Evolutionary conservation across 2,888 invertebrate genomes (phyloP), one percentile per base, ranked within the genome.

Genomic region (Athalia circularis): DNA sequence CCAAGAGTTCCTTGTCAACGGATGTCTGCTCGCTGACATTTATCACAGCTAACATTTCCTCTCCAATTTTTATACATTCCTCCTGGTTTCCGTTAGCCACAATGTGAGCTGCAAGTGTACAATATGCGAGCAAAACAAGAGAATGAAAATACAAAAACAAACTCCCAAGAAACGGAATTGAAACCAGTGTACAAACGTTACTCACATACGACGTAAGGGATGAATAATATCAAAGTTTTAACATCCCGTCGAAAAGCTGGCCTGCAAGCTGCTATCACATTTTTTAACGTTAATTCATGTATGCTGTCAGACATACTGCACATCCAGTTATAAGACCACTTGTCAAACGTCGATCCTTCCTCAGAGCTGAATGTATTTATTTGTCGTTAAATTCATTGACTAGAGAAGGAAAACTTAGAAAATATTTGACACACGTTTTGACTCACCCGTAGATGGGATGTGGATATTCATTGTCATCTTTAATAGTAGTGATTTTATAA

Each of bases 301-400:
- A 96, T 92, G 0, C 92, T 90, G 0, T 93, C 92, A 5, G 95
- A 94, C 81, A 96, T 90, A 81, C 94, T 94, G 59, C 93, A 93
- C 0, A 95, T 93, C 96, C 96, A 96, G 82, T 94, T 94, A 86
- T 94, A 94, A 4, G 95, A 93, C 96, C 96, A 96, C 81, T 93
- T 93, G 83, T 94, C 92, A 85, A 95, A 95, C 0, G 94, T 93
- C 1, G 94, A 92, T 4, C 94, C 94, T 72, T 92, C 92, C 65
- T 92, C 92, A 0, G 95, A 94, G 15, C 95, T 95, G 29, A 2
- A 2, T 29, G 29, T 29, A 29, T 29, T 29, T 29, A 29, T 29
- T 29, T 29, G 29, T 29, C 29, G 2, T 1, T 9, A 45, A 64
- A 5, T 3, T 11, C 43, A 29, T 45, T 64, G 6, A 5, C 45